Base-by-base conservation (phyloP, 1,140 invertebrate genomes). In the Drosophila willistoni region DNA sequence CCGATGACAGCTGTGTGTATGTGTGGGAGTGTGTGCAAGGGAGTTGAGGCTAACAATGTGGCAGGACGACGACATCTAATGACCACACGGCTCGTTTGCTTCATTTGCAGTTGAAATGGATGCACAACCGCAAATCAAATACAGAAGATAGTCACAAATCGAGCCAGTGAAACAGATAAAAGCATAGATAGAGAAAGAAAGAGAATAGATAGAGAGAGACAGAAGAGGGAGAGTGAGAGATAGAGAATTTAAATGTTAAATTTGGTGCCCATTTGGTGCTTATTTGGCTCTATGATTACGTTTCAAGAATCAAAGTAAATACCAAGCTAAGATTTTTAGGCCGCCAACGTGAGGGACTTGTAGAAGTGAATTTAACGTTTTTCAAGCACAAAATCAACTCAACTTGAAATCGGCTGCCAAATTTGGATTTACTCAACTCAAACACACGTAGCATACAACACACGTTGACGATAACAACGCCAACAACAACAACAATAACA, bases 71-170 rank as follows among this genome's bases (percentile, higher is more conserved):
- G 65, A 79, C 80, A 80, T 77, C 83, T 83, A 87, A 89, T 83
- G 83, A 87, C 84, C 84, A 66, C 83, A 87, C 56, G 84, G 84
- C 79, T 87, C 83, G 83, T 80, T 87, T 87, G 83, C 79, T 83
- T 87, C 83, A 87, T 87, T 89, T 89, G 83, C 83, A 87, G 77
- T 80, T 51, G 83, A 69, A 87, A 83, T 89, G 83, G 77, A 89
- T 87, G 80, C 79, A 83, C 83, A 87, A 89, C 83, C 83, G 84
- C 83, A 87, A 87, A 83, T 87, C 83, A 87, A 89, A 87, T 72
- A 89, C 84, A 87, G 74, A 68, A 77, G 64, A 36, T 64, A 56
- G 3, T 10, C 33, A 39, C 64, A 34, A 71, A 44, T 56, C 19
- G 25, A 41, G 51, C 44, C 56, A 34, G 9, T 25, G 25, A 19